phyloP scores from a whole-genome alignment of 2,888 invertebrate genomes.

The Caenorhabditis doughertyi region DNA sequence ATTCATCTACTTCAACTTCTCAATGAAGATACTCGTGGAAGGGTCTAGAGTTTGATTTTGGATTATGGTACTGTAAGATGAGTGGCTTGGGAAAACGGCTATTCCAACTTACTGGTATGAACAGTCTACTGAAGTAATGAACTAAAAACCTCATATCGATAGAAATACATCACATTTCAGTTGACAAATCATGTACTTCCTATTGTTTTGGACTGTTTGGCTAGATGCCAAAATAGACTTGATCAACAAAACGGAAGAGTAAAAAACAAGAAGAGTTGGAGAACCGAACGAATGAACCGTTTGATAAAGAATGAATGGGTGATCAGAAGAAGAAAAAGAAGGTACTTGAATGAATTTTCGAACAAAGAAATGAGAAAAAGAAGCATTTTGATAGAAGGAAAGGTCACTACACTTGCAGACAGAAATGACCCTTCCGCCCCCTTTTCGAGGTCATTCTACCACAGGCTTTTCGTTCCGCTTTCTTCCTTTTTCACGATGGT shows the following conservation, averaged over 20 bases:
- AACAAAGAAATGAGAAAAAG: conserved; percentile 15
- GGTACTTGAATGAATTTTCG: conserved; percentile 23
- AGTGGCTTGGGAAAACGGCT: no score
- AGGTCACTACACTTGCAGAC: conserved; percentile 46
- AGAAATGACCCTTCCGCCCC: conserved; percentile 47
- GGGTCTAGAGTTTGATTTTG: no score
- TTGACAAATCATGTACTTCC: not conserved
- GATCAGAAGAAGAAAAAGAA: not conserved
- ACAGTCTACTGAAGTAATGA: no score
- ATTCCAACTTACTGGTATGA: no score
- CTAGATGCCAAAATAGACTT: conserved; percentile 12
- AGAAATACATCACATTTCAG: not conserved
- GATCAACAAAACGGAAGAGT: conserved; percentile 33
- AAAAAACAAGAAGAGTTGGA: not conserved
- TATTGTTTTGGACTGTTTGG: conserved; percentile 14
- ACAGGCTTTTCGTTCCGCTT: conserved; percentile 45
- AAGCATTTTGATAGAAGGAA: conserved; percentile 6
- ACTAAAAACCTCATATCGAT: no score
- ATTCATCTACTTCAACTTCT: no score
- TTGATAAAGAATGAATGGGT: conserved; percentile 43
- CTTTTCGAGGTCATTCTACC: conserved; percentile 45
- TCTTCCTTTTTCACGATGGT: conserved; percentile 10
- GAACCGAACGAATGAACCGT: conserved; percentile 1
- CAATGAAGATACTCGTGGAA: no score
- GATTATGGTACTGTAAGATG: no score